phyloP scores from a whole-genome alignment of 2,797 vertebrate species.

The Antrozous pallidus region DNA sequence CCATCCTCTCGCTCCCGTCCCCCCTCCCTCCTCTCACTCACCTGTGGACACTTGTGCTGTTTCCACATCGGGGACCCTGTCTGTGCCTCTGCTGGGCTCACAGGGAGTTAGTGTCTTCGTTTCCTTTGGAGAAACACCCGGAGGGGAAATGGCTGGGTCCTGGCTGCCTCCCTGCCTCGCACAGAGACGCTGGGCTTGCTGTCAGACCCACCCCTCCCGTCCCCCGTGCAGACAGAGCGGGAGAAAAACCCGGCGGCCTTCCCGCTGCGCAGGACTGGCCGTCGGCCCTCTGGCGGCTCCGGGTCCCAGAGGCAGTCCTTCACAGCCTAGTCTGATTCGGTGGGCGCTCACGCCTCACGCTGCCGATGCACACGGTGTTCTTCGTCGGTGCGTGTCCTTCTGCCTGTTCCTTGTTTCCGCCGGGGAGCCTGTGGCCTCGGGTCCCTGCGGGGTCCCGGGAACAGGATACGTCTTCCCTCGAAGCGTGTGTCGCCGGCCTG shows the following conservation, averaged over 20 bases:
- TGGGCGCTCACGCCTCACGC: not conserved
- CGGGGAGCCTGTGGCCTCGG: not conserved
- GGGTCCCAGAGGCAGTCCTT: not conserved
- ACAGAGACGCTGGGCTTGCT: not conserved
- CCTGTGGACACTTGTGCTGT: not conserved
- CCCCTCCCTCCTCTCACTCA: no score
- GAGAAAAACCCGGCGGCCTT: not conserved
- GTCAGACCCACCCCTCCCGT: not conserved
- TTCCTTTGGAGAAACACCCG: not conserved
- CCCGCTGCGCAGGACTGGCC: not conserved
- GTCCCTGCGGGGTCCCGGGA: not conserved
- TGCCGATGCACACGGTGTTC: accelerated
- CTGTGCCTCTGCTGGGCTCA: not conserved
- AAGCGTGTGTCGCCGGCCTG: not conserved
- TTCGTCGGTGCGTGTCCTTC: not conserved
- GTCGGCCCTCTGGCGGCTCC: not conserved
- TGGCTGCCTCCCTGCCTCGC: not conserved
- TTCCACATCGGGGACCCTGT: no score
- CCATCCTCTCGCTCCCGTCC: no score
- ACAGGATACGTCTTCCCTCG: not conserved
- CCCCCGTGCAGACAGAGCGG: not conserved
- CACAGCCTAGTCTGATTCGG: not conserved
- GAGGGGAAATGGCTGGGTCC: no score
- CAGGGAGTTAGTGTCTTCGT: not conserved
- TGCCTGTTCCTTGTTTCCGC: not conserved